Evolutionary conservation across 2,797 vertebrate species (phyloP).

Genomic region (Lacerta agilis): DNA sequence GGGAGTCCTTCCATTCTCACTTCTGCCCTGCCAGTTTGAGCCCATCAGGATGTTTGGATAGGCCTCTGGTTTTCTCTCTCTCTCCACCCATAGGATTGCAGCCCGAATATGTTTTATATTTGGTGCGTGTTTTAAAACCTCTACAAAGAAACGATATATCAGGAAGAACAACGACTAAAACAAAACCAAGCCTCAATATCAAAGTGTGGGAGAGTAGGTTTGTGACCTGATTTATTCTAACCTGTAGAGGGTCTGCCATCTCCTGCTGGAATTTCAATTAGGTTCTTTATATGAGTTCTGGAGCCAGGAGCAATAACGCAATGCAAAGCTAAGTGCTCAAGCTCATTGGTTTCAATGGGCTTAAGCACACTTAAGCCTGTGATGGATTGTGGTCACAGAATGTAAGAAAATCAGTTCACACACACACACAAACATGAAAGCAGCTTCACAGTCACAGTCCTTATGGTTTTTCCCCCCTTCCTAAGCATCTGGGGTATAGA

Average conservation of each 20-base stretch:
- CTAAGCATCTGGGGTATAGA: conserved; percentile 29
- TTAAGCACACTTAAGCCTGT: not conserved
- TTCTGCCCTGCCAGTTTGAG: too few species aligned
- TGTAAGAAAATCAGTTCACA: not conserved
- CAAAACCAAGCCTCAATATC: not conserved
- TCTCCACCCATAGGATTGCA: not conserved
- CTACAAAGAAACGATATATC: not conserved
- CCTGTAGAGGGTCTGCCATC: not conserved
- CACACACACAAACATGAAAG: not conserved
- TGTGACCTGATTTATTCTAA: not conserved
- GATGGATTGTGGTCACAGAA: not conserved
- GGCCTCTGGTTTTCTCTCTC: too few species aligned
- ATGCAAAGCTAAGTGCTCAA: not conserved
- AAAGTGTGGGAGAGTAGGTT: not conserved
- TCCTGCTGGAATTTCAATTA: not conserved
- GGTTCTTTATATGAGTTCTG: not conserved
- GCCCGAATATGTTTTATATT: not conserved
- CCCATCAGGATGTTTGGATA: too few species aligned
- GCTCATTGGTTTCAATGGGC: not conserved
- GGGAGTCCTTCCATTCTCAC: too few species aligned
- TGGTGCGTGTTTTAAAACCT: not conserved
- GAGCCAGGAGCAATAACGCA: not conserved
- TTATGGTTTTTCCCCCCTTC: not conserved
- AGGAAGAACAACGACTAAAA: not conserved
- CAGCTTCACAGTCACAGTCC: not conserved